Base-by-base conservation (phyloP, 2,797 vertebrate genomes). In the Hypotaenidia philippensis region DNA sequence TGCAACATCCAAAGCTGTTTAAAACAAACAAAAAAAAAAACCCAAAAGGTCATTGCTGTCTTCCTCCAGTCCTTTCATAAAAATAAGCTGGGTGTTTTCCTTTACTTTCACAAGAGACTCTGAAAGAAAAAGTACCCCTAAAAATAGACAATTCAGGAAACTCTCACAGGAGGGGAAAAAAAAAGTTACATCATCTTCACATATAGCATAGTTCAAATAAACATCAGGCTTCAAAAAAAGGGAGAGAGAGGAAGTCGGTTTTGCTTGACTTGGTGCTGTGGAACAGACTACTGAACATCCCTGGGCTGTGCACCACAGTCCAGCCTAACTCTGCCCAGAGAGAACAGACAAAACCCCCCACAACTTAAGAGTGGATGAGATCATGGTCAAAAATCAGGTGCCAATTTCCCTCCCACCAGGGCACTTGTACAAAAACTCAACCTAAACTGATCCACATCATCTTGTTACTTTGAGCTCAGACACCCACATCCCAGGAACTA, bases 91-190 rank as follows among this genome's bases (percentile, higher is more conserved):
- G 5, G 59, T 72, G 87, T 88, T 96, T 90, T 87, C 87, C 87
- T 82, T 90, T 89, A 96, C 87, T 96, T 95, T 81, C 70, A 91
- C 53, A 72, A 57, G 47, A 63, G 20, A 44, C 45, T 72, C 65
- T 0, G 0, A 91, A 95, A 91, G 65, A 91, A 95, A 94, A 96
- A 84, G 70, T 86, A 76, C n/a, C 36, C 66, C 89, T 93, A 94
- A 94, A 96, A 96, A 94, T 84, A 96, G 80, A 88, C 68, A 90
- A 40, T 60, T 94, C 85, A 87, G 94, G 95, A 96, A 96, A 86
- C 69, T 83, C 83, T 87, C 32, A 59, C 13, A 82, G 74, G 64
- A 86, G 80, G 80, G 41, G 18, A 44, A 90, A n/a, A 25, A 92
- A 65, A 49, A 65, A 55, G 13, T 94, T 65, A 95, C 84, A 87